Conservation (phyloP, 2,888 invertebrate genomes). For the Conistra vaccinii region DNA sequence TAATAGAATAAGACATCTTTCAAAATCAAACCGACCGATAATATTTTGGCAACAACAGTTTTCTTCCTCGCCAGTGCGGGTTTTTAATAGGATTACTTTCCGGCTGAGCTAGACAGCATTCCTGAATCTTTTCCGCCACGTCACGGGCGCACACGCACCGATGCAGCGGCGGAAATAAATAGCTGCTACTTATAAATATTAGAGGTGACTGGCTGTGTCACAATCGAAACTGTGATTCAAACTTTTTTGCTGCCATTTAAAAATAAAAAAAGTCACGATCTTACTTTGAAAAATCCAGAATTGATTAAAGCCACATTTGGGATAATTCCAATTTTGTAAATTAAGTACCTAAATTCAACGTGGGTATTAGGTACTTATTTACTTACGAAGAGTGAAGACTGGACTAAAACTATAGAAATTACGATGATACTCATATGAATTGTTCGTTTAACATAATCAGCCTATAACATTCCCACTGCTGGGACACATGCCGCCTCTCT, state of each 20-base stretch:
- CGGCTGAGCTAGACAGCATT: conserved; percentile 50
- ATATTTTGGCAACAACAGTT: conserved; percentile 26
- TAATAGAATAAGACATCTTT: neutral
- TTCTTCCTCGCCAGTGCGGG: conserved; percentile 1
- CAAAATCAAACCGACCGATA: neutral
- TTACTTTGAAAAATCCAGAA: neutral
- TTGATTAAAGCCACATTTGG: neutral
- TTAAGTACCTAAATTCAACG: too few species aligned
- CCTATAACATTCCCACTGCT: neutral
- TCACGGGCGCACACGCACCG: conserved; percentile 21
- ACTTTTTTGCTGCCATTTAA: neutral
- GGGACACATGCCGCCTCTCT: neutral
- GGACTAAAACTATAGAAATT: neutral
- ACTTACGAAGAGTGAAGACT: neutral
- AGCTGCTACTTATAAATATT: conserved; percentile 32
- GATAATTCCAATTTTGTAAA: neutral
- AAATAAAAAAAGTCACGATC: neutral
- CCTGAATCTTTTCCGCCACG: conserved; percentile 55
- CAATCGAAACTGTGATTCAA: neutral
- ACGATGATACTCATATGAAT: neutral
- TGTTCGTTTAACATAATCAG: neutral
- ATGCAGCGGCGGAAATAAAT: conserved; percentile 44
- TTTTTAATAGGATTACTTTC: conserved; percentile 53
- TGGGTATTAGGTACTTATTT: neutral
- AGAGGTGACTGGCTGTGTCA: neutral